Base-by-base conservation (phyloP, 2,113 vertebrate genomes). In the Trichomycterus rosablanca region DNA sequence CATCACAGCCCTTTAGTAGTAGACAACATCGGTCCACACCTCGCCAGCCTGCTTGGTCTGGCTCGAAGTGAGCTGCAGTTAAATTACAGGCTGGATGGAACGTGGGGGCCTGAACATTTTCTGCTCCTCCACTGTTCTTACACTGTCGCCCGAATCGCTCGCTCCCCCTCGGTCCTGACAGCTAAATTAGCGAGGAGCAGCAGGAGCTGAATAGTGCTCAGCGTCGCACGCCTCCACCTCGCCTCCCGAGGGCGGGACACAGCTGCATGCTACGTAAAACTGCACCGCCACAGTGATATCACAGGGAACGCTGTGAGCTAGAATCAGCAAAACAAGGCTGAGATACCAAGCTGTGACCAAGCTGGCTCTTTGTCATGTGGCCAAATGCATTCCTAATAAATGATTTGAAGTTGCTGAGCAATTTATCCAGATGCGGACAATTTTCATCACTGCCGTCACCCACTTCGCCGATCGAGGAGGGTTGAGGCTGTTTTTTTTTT, bases 181-280 rank as follows among this genome's bases (percentile, higher is more conserved):
- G 79, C 79, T 74, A 93, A 93, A 95, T 93, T 92, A 90, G 76
- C 65, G 79, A 80, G 77, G 78, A 84, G 84, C 83, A 74, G 79
- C 71, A 69, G 79, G 79, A 76, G 87, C 90, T 87, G 88, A 89
- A 90, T 78, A 80, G 78, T 75, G 70, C 82, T 78, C 71, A 55
- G 68, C 70, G 63, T 8, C 68, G 80, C 71, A 67, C 71, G 84
- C 85, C 83, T 88, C 91, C 89, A 89, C 89, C 88, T 87, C 80
- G 84, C 80, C 66, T 60, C 75, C 66, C 30, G 63, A 58, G 76
- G 80, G 68, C 66, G 76, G 67, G 72, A 78, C 26, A 37, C 90
- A 93, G 90, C 87, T 92, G 91, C 84, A 84, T 72, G 63, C 46
- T 16, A 52, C 39, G 37, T 20, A 59, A 51, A 39, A 57, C 37